Base-by-base conservation (phyloP, 2,888 invertebrate species). In the Cloeon dipterum region DNA sequence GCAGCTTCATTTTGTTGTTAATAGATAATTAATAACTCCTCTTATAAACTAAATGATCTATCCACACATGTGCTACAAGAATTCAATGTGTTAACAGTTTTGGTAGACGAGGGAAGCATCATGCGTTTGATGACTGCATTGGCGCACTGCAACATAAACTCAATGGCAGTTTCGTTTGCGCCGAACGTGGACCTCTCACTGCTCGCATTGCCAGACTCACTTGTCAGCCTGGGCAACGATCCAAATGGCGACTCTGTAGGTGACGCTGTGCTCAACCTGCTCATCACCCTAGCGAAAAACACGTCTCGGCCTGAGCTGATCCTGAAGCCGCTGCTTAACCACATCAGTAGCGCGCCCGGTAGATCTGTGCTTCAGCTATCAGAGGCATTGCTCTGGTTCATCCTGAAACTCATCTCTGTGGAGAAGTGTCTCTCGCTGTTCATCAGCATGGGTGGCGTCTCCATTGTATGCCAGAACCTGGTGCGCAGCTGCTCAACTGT, bases 191-290 rank as follows among this genome's bases (percentile, higher is more conserved):
- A 17, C 8, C n/a, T 34, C 3, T 8, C 49, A 34, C 46, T 46
- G 34, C 46, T 49, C 26, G 49, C 52, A 26, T 47, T 47, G 10
- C 46, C 53, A 39, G 32, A 32, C 16, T 33, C 33, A 8, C n/a
- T 29, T 16, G 13, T 16, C 16, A n/a, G 29, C 5, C n/a, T 29
- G 5, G 16, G 5, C n/a, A 29, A 29, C 29, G 20, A 32, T 4
- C 23, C 18, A 18, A 21, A 25, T 16, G 57, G 65, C n/a, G 75
- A 76, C 46, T 77, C 79, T 1, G 71, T 86, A 37, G 78, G 79
- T 2, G 88, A 89, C 50, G 82, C 82, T 16, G 72, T 88, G n/a
- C 86, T 83, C 51, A 76, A 79, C 56, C 64, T 89, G 44, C 64
- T 88, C 37, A 68, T 74, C 20, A 73, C 75, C 3, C 60, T 89